Evolutionary conservation across 1,140 invertebrate species (phyloP).

Genomic region (Drosophila asahinai): DNA sequence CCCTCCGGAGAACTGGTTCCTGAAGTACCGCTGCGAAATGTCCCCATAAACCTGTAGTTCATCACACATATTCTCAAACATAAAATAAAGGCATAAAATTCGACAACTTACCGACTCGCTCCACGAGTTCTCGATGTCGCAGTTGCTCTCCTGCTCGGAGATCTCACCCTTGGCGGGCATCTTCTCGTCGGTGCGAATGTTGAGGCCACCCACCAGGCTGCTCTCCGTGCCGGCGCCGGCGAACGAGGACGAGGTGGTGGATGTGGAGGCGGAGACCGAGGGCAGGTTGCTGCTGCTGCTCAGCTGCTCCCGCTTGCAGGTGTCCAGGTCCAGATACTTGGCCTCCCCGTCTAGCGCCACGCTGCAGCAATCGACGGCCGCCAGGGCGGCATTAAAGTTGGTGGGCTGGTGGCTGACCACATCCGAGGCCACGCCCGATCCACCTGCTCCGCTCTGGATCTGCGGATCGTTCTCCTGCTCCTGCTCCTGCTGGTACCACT

Average conservation of each 20-base stretch:
- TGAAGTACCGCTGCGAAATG: constrained; percentile 78
- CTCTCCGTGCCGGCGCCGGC: constrained; percentile 75
- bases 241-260: constrained; percentile 77
- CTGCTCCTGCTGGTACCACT: constrained; percentile 56
- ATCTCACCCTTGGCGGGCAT: constrained; percentile 93
- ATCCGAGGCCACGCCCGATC: constrained; percentile 28
- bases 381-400: constrained; percentile 71
- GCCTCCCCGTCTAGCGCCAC: constrained; percentile 67
- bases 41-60: constrained; percentile 74
- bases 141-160: constrained; percentile 93
- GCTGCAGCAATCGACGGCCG: constrained; percentile 70
- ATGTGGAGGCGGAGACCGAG: constrained; percentile 60
- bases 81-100: rapidly evolving
- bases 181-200: constrained; percentile 92
- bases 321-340: constrained; percentile 79
- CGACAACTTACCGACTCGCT: constrained; percentile 85
- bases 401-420: constrained; percentile 63
- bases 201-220: constrained; percentile 85
- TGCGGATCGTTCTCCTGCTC: constrained; percentile 30
- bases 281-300: constrained; percentile 69
- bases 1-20: constrained; percentile 70
- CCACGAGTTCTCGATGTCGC: constrained; percentile 90
- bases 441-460: constrained; percentile 2
- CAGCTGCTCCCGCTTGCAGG: constrained; percentile 80
- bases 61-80: not conserved